phyloP scores from a whole-genome alignment of 2,797 vertebrate genomes.

The Myoxocephalus aenaeus region DNA sequence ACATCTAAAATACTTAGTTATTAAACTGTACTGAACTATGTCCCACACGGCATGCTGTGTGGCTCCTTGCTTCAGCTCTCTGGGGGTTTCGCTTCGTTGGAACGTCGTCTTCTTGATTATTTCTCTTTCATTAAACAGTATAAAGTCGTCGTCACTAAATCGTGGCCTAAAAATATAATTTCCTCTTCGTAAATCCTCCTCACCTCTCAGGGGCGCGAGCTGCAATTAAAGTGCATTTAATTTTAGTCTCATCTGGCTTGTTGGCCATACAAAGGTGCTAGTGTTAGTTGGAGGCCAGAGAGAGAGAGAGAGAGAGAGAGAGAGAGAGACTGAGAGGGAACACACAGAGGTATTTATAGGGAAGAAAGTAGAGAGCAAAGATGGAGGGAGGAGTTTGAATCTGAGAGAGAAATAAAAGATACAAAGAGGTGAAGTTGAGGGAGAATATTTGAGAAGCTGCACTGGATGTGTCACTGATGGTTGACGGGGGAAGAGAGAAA shows the following conservation, averaged over 20 bases:
- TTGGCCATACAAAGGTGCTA: slow-evolving; percentile 74
- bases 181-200: slow-evolving; percentile 59
- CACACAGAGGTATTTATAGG: slow-evolving; percentile 67
- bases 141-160: slow-evolving; percentile 35
- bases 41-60: background rate
- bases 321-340: slow-evolving; percentile 40
- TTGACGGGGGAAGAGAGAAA: background rate
- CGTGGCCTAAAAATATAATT: slow-evolving; percentile 55
- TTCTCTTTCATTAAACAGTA: slow-evolving; percentile 38
- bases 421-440: slow-evolving; percentile 6
- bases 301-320: slow-evolving; percentile 42
- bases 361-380: slow-evolving; percentile 33
- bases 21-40: background rate
- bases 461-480: background rate
- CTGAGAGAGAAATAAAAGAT: slow-evolving; percentile 23
- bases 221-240: slow-evolving; percentile 76
- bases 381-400: slow-evolving; percentile 39
- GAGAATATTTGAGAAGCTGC: background rate
- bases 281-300: slow-evolving; percentile 70
- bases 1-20: background rate
- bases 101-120: slow-evolving; percentile 8
- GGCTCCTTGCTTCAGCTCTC: background rate
- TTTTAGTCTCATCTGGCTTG: slow-evolving; percentile 77
- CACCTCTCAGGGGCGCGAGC: slow-evolving; percentile 36
- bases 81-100: background rate